phyloP scores from a whole-genome alignment of 1,140 invertebrate species.

The Dreissena rostriformis region DNA sequence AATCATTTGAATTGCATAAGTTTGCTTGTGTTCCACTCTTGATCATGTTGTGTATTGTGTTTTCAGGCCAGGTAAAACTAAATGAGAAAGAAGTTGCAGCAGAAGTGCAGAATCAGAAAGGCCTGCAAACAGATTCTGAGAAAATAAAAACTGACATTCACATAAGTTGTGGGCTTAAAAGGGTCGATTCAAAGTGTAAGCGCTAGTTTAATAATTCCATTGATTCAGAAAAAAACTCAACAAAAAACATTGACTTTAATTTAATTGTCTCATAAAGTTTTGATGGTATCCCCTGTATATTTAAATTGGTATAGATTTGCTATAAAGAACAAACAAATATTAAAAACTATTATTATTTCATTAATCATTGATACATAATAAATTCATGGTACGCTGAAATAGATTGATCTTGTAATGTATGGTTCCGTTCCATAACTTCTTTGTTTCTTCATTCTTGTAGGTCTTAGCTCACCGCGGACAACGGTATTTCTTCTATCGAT shows the following conservation, averaged over 20 bases:
- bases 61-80: slow-evolving; percentile 38
- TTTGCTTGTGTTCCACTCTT: background rate
- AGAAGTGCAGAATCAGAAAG: slow-evolving; percentile 28
- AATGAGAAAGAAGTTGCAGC: slow-evolving; percentile 21
- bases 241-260: background rate
- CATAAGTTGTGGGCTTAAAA: slow-evolving; percentile 26
- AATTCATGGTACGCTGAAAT: background rate
- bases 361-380: background rate
- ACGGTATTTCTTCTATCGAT: slow-evolving; percentile 35
- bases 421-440: background rate
- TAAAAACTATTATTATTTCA: background rate
- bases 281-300: background rate
- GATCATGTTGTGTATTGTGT: background rate
- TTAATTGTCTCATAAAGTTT: background rate
- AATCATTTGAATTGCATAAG: background rate
- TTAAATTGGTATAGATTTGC: background rate
- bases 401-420: background rate
- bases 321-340: background rate
- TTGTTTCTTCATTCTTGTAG: slow-evolving; percentile 11
- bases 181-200: background rate
- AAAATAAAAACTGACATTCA: slow-evolving; percentile 36
- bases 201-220: background rate
- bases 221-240: background rate
- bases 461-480: slow-evolving; percentile 2
- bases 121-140: slow-evolving; percentile 18